phyloP scores from a whole-genome alignment of 1,140 invertebrate genomes.

The Heliconius hewitsoni region DNA sequence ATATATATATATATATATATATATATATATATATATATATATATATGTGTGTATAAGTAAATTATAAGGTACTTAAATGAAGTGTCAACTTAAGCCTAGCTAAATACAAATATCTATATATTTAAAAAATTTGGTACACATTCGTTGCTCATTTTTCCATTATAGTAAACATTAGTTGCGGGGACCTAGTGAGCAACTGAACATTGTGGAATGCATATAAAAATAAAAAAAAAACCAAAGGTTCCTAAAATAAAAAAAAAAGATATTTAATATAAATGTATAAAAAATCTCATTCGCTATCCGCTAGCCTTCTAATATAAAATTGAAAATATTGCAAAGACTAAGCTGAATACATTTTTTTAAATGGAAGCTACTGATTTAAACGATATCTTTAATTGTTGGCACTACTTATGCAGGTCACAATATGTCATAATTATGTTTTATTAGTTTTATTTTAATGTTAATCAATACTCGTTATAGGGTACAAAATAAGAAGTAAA shows the following conservation, averaged over 20 bases:
- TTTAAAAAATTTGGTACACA: conserved; percentile 78
- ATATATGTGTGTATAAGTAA: conserved; percentile 6
- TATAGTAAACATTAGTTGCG: conserved; percentile 59
- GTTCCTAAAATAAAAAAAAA: conserved; percentile 38
- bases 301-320: conserved; percentile 37
- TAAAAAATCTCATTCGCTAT: conserved; percentile 30
- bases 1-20: too few species aligned
- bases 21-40: too few species aligned
- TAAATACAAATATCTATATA: conserved; percentile 72
- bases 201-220: conserved; percentile 71
- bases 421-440: conserved; percentile 23
- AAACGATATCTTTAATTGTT: conserved; percentile 34
- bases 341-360: conserved; percentile 36
- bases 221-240: conserved; percentile 25
- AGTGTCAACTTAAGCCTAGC: conserved; percentile 66
- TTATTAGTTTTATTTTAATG: conserved; percentile 13
- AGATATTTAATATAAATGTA: conserved; percentile 30
- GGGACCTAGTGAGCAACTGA: conserved; percentile 63
- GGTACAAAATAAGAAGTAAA: conserved; percentile 11
- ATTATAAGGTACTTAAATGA: conserved; percentile 51
- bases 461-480: conserved; percentile 19
- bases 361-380: conserved; percentile 44
- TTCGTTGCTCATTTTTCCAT: conserved; percentile 77
- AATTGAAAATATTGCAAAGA: conserved; percentile 31
- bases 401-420: conserved; percentile 33